These are phyloP conservation scores for Lypha dubia DNA, from an alignment of 2,888 invertebrate species.

Conservation along the genomic window DNA sequence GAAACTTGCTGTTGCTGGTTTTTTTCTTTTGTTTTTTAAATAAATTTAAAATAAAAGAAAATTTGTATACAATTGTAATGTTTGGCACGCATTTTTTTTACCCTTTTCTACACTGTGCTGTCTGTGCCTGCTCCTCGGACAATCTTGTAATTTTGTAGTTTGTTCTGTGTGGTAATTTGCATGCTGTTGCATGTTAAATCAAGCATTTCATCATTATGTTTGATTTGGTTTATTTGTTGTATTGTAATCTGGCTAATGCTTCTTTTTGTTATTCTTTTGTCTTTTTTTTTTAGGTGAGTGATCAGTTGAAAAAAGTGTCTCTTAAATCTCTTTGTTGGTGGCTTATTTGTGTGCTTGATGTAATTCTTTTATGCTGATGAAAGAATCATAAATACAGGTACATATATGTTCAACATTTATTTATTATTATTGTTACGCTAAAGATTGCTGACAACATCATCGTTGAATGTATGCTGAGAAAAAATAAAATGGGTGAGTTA, in stretches of 20 bases:
- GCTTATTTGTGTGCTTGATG: not conserved
- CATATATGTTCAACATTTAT: constrained; percentile 40
- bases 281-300: constrained; percentile 59
- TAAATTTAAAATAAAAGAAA: constrained; percentile 66
- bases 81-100: constrained; percentile 71
- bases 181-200: constrained; percentile 73
- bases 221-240: constrained; percentile 49
- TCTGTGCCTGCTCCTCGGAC: not conserved
- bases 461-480: not conserved
- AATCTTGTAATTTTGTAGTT: constrained; percentile 56
- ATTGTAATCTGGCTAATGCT: constrained; percentile 15
- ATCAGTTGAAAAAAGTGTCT: constrained; percentile 68
- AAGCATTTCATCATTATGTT: constrained; percentile 77
- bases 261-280: constrained; percentile 5
- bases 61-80: constrained; percentile 71
- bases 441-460: constrained; percentile 11
- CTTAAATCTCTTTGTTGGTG: constrained; percentile 67
- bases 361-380: not conserved
- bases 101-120: not conserved
- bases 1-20: not conserved
- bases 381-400: constrained; percentile 25
- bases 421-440: constrained; percentile 69
- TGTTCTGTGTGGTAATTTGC: constrained; percentile 73
- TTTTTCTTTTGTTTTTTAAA: constrained; percentile 45
- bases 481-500: constrained; percentile 11